Evolutionary conservation across 1,140 invertebrate species (phyloP), one percentile per base, ranked within the genome.

Genomic region (Magallana angulata): DNA sequence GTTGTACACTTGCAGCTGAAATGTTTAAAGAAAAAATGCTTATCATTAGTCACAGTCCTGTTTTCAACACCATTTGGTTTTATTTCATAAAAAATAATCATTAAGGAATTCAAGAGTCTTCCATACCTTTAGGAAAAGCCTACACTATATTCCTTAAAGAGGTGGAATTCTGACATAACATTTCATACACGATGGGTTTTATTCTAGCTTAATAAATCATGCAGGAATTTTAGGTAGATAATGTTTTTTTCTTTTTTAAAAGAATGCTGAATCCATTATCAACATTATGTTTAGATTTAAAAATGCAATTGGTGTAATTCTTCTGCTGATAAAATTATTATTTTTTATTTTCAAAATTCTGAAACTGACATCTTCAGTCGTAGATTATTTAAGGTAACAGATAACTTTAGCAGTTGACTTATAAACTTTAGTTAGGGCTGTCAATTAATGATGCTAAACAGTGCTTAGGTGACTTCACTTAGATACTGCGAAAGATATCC

Each of bases 1-100:
- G 96, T 95, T 88, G 96, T 95, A 95, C 99, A 99, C 92, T 98
- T 96, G 96, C 99, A 99, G 57, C 94, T 95, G 89, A 71, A 91
- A 89, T 64, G 56, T 16, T 16, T 56, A 82, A 82, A 16, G n/a
- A 9, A 82, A n/a, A 57, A 82, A n/a, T n/a, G n/a, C n/a, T n/a
- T n/a, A 24, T 68, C 30, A 24, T 16, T 24, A 18, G 9, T 68
- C 64, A 68, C 18, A 8, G n/a, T 24, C 30, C n/a, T 11, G 1
- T 68, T 9, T 24, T 24, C 36, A 18, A 2, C 5, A 24, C n/a
- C 48, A 5, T 4, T 11, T 9, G 36, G 0, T 36, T 76, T 7
- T 30, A 76, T 36, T 30, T 36, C 68, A 76, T 11, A 1, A 24
- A 76, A 76, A 36, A 76, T 14, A 76, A 76, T 36, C 3, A 68